Evolutionary conservation across 1,140 invertebrate species (phyloP).

Genomic region (Campoletis sonorensis): DNA sequence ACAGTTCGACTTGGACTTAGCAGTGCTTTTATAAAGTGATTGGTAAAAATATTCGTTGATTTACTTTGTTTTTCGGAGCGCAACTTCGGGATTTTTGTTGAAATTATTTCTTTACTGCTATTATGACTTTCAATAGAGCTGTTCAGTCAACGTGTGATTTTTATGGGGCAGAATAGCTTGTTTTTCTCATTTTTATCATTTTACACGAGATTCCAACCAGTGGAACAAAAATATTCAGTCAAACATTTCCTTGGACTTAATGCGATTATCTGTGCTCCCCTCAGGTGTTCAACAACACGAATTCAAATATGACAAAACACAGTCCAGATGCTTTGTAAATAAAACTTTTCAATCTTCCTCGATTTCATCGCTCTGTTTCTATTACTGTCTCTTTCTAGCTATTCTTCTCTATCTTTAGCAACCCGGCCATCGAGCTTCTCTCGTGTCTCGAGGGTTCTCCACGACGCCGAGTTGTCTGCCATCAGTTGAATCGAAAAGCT

Average conservation of each 20-base stretch:
- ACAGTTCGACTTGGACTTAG: too few relatives aligned
- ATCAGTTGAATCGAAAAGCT: slow-evolving; percentile 2
- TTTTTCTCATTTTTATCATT: too few relatives aligned
- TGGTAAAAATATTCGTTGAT: too few relatives aligned
- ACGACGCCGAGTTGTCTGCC: slow-evolving; percentile 49
- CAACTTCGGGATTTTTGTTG: too few relatives aligned
- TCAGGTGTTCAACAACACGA: not conserved
- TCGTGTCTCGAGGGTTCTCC: slow-evolving; percentile 19
- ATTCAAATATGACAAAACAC: not conserved
- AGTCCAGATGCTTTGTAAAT: not conserved
- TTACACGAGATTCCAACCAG: too few relatives aligned
- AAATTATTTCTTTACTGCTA: too few relatives aligned
- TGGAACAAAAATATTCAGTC: not conserved
- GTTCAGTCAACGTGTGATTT: too few relatives aligned
- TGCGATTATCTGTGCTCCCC: not conserved
- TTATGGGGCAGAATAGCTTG: too few relatives aligned
- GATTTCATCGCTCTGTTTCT: not conserved
- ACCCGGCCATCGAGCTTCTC: slow-evolving; percentile 39
- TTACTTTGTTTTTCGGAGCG: too few relatives aligned
- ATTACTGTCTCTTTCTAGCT: not conserved
- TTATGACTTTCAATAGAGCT: too few relatives aligned
- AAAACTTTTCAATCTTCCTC: not conserved
- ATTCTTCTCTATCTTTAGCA: slow-evolving; percentile 48
- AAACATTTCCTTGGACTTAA: not conserved
- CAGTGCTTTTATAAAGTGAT: too few relatives aligned